Evolutionary conservation across 2,888 invertebrate species (phyloP), one percentile per base, ranked within the genome.

Genomic region (Drosophila melanocephala): DNA sequence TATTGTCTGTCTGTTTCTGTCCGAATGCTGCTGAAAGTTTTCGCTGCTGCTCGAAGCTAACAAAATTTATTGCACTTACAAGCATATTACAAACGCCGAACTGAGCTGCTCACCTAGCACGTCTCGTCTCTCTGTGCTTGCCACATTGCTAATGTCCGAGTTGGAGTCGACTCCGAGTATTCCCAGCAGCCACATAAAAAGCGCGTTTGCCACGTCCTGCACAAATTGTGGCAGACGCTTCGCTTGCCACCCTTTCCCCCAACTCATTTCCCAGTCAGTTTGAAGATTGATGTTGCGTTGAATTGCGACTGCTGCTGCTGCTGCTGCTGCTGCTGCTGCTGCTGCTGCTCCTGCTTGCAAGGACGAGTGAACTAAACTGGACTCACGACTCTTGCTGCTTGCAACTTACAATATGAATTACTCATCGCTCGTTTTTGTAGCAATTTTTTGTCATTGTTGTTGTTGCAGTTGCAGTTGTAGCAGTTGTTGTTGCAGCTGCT

Each of bases 371-470:
- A 22, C 42, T 44, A 22, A 52, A 33, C 16, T 55, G 55, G 55
- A 55, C 55, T 28, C 19, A 12, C n/a, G 19, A 9, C 16, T 39
- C 28, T 39, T 19, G 39, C 47, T 47, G 81, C 77, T 76, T 82
- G 84, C 86, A 88, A 79, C 89, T 83, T 76, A 83, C 85, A 84
- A 84, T 87, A 87, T 89, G 89, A 87, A 87, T 87, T 87, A 89
- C 87, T 83, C 87, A 88, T 88, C 88, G 87, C 87, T 90, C 88
- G 88, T 88, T 88, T 88, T 88, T 90, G 74, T 77, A 76, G 89
- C 87, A 85, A 89, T 90, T 86, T 86, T 83, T 83, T 89, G 85
- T 81, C 82, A 77, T 79, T 82, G 69, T 81, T 87, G 79, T 53
- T 72, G 51, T 42, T 55, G 57, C 28, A 52, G 59, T n/a, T 22